These are phyloP conservation scores for Lethocerus indicus DNA, from an alignment of 1,140 invertebrate genomes.

Conservation along the genomic window DNA sequence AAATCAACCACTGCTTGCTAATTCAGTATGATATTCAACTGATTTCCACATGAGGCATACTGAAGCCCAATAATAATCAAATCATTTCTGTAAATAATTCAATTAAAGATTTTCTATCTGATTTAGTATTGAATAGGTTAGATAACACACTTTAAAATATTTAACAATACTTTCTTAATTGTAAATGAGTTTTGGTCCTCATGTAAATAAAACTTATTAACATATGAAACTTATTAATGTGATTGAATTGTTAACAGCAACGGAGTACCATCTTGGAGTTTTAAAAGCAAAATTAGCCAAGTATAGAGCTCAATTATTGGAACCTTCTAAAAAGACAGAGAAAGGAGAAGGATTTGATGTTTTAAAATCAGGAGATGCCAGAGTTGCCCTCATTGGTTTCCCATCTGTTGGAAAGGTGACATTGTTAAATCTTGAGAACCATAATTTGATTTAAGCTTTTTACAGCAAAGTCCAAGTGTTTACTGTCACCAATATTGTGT, in stretches of 20 bases:
- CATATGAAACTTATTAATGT: neutral
- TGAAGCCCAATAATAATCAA: no score
- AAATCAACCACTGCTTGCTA: no score
- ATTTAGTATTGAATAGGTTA: no score
- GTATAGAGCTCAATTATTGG: conserved; percentile 85
- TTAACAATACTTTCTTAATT: no score
- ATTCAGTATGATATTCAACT: no score
- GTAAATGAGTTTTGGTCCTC: neutral
- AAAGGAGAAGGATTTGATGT: conserved; percentile 99
- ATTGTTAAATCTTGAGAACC: no score
- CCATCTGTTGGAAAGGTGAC: conserved; percentile 84
- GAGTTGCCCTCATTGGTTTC: conserved; percentile 95
- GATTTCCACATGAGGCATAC: no score
- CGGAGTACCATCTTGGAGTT: conserved; percentile 96
- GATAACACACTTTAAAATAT: no score
- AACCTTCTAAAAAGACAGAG: conserved; percentile 86
- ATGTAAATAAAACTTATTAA: neutral
- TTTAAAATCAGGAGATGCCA: conserved; percentile 95
- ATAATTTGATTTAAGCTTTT: neutral
- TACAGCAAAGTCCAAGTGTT: no score
- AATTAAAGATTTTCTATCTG: no score
- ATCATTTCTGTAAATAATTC: no score
- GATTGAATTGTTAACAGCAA: conserved; percentile 48
- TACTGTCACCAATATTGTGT: no score
- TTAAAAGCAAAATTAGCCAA: conserved; percentile 98